phyloP scores from a whole-genome alignment of 1,140 invertebrate species.

The Drosophila santomea region DNA sequence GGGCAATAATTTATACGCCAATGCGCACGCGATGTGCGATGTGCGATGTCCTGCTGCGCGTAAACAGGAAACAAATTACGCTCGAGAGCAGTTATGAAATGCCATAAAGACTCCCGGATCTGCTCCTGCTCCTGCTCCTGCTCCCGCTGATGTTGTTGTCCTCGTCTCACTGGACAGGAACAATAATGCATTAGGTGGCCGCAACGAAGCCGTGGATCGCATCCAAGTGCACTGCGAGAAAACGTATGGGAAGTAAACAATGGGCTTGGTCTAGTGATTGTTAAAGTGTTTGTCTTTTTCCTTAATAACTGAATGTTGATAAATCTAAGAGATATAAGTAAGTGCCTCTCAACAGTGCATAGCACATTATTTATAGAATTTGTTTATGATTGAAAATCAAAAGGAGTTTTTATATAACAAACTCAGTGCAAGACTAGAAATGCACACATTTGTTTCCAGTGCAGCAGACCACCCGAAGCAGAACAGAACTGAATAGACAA shows the following conservation, averaged over 20 bases:
- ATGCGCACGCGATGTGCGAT: constrained; percentile 63
- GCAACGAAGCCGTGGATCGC: constrained; percentile 42
- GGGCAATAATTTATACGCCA: constrained; percentile 81
- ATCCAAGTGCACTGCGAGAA: constrained; percentile 8
- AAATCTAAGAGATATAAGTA: too few species aligned
- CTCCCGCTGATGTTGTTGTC: constrained; percentile 33
- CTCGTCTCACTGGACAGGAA: constrained; percentile 75
- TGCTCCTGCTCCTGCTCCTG: constrained; percentile 27
- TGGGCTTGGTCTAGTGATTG: too few species aligned
- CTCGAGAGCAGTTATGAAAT: constrained; percentile 82
- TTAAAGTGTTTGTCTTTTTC: too few species aligned
- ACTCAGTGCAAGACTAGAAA: too few species aligned
- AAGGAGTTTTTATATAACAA: too few species aligned
- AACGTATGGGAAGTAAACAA: too few species aligned
- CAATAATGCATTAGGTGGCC: constrained; percentile 79
- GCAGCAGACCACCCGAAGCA: constrained; percentile 8
- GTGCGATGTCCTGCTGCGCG: constrained; percentile 78
- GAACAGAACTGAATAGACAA: constrained; percentile 34
- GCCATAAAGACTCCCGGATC: constrained; percentile 65
- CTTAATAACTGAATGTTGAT: too few species aligned
- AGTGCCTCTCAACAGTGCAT: too few species aligned
- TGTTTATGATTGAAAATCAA: too few species aligned
- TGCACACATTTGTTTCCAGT: background rate
- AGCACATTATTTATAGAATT: too few species aligned
- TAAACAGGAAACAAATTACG: constrained; percentile 83